phyloP scores from a whole-genome alignment of 2,888 invertebrate genomes.

The Pecten maximus region DNA sequence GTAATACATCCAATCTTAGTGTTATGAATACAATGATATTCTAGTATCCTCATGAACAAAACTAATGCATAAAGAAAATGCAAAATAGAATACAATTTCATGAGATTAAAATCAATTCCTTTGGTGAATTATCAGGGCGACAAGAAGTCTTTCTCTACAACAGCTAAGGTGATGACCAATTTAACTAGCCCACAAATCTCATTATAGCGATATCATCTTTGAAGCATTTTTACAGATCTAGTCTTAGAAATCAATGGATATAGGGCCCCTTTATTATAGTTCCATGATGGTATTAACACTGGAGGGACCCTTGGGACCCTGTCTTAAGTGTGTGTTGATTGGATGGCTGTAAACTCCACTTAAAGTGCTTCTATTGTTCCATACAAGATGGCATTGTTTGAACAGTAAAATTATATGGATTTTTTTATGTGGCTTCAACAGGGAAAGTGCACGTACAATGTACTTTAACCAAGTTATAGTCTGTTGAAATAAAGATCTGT shows the following conservation, averaged over 20 bases:
- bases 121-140: neutral
- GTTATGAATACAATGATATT: neutral
- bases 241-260: neutral
- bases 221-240: neutral
- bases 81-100: neutral
- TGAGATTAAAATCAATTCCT: neutral
- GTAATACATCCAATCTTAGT: neutral
- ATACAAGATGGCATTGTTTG: neutral
- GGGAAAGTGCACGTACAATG: neutral
- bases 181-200: neutral
- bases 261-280: neutral
- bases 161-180: neutral
- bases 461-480: neutral
- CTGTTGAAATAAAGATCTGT: neutral
- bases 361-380: slow-evolving; percentile 16
- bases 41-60: neutral
- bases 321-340: neutral
- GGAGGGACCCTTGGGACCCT: neutral
- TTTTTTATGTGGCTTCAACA: neutral
- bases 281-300: neutral
- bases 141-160: neutral
- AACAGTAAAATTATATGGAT: slow-evolving; percentile 32
- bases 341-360: neutral
- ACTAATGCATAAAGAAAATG: neutral
- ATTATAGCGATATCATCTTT: neutral